Conservation (phyloP, 2,797 vertebrate genomes). For the Notamacropus eugenii region DNA sequence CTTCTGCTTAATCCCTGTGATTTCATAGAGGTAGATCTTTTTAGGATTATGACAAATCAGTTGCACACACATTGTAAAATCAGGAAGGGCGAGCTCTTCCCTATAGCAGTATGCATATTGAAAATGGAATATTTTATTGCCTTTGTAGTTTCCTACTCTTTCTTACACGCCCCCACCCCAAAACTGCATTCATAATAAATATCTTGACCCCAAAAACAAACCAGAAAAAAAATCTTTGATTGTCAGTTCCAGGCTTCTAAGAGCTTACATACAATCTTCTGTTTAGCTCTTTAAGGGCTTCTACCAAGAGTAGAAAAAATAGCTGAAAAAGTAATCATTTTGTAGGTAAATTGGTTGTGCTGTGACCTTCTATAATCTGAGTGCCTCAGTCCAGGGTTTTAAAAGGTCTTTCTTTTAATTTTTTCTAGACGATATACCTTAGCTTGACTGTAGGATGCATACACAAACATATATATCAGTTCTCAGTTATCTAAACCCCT, state of each 20-base stretch:
- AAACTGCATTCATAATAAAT: too few species aligned
- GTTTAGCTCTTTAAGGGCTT: too few species aligned
- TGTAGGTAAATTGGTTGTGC: too few species aligned
- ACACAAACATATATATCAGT: not conserved
- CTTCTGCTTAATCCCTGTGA: not conserved
- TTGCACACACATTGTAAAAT: not conserved
- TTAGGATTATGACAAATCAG: not conserved
- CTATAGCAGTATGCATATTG: not conserved
- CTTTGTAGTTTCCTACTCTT: not conserved
- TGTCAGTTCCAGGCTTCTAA: too few species aligned
- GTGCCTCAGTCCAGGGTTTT: too few species aligned
- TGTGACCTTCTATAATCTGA: not conserved
- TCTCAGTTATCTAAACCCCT: not conserved
- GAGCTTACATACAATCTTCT: too few species aligned
- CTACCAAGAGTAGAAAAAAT: not conserved
- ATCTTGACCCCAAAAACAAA: too few species aligned
- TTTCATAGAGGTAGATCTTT: not conserved
- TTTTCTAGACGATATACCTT: not conserved
- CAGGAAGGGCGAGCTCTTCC: not conserved
- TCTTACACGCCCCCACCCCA: too few species aligned
- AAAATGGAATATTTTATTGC: not conserved
- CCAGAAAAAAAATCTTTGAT: too few species aligned
- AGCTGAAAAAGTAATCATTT: not conserved
- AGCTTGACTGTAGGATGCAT: not conserved
- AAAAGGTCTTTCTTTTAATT: not conserved